These are phyloP conservation scores for Erpetoichthys calabaricus DNA, from an alignment of 2,797 vertebrate species.

Conservation along the genomic window DNA sequence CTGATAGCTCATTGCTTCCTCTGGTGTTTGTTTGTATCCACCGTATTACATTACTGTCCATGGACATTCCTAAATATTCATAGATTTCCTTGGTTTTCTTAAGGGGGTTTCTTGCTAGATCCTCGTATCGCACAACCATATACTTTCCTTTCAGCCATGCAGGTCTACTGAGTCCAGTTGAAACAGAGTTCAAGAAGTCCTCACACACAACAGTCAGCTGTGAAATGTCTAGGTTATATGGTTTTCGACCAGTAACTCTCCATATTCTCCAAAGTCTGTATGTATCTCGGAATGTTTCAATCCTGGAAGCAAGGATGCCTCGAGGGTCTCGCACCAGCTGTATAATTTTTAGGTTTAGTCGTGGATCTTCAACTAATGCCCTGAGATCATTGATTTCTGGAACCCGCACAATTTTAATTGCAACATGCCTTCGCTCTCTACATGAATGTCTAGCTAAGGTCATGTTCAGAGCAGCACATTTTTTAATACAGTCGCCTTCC, in stretches of 20 bases:
- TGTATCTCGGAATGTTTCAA: constrained; percentile 81
- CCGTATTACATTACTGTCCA: constrained; percentile 71
- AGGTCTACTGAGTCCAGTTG: constrained; percentile 68
- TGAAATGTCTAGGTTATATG: constrained; percentile 73
- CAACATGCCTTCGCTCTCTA: constrained; percentile 66
- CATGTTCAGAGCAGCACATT: constrained; percentile 71
- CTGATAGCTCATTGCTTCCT: constrained; percentile 62
- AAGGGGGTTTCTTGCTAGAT: constrained; percentile 76
- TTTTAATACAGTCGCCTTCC: constrained; percentile 79
- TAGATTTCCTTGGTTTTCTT: constrained; percentile 86
- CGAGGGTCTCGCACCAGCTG: constrained; percentile 85
- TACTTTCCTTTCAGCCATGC: constrained; percentile 84
- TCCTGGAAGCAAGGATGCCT: constrained; percentile 79
- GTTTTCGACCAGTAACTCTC: constrained; percentile 75
- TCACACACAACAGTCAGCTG: constrained; percentile 84
- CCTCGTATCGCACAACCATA: constrained; percentile 88
- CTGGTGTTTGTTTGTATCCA: constrained; percentile 87
- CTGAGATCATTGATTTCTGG: constrained; percentile 74
- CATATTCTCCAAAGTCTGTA: constrained; percentile 87
- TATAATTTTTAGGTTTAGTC: constrained; percentile 85
- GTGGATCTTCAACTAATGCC: constrained; percentile 75
- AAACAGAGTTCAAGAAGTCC: constrained; percentile 79
- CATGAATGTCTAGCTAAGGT: constrained; percentile 71
- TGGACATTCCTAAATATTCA: constrained; percentile 67
- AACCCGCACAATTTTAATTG: constrained; percentile 84